Conservation (phyloP, 2,113 vertebrate species). For the Lutjanus erythropterus region DNA sequence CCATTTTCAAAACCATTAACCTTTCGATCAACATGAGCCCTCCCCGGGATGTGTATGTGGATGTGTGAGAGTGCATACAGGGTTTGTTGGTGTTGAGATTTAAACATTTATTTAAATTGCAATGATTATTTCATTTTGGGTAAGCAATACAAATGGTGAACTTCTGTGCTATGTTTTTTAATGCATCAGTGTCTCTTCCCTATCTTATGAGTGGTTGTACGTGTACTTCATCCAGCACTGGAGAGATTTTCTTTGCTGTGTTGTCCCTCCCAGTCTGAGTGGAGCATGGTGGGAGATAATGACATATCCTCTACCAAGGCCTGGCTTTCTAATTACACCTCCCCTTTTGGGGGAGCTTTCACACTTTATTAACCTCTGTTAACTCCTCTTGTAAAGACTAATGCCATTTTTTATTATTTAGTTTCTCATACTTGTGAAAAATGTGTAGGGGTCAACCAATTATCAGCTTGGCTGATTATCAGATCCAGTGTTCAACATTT, state of each 20-base stretch:
- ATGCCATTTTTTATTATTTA: constrained; percentile 4
- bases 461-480: no score
- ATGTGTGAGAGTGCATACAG: constrained; percentile 2
- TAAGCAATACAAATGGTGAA: not conserved
- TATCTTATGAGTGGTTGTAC: constrained; percentile 21
- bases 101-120: not conserved
- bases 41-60: constrained; percentile 25
- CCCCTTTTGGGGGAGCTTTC: constrained; percentile 56
- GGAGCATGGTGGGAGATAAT: constrained; percentile 51
- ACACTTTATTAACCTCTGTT: constrained; percentile 52
- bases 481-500: no score
- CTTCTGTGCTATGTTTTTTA: not conserved
- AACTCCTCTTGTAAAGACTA: constrained; percentile 22
- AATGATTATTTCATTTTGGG: not conserved
- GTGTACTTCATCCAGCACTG: not conserved
- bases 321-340: constrained; percentile 55
- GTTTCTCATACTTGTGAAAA: constrained; percentile 1
- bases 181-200: not conserved
- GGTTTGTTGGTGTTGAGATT: constrained; percentile 5
- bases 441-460: no score
- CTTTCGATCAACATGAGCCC: constrained; percentile 46
- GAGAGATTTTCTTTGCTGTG: constrained; percentile 23
- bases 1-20: constrained; percentile 67
- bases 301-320: constrained; percentile 55
- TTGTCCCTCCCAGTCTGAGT: constrained; percentile 5